Evolutionary conservation across 2,797 vertebrate species (phyloP).

Genomic region (Poecilia picta): DNA sequence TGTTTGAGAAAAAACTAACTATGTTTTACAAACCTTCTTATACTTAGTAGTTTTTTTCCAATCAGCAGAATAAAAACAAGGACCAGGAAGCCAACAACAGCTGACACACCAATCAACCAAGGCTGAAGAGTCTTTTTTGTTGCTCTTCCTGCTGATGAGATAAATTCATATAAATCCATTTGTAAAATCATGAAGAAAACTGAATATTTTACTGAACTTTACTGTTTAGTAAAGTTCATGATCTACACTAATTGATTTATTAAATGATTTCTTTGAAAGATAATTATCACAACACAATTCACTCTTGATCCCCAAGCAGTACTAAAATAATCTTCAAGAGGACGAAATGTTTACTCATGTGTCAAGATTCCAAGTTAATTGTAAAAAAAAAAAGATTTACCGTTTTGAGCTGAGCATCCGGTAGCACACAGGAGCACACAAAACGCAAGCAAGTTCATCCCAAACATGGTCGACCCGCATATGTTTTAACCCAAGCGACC

Average conservation of each 20-base stretch:
- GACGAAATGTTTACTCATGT: not conserved
- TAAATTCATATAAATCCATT: not conserved
- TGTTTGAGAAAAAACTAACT: not conserved
- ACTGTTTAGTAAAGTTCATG: not conserved
- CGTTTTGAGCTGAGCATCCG: constrained; percentile 46
- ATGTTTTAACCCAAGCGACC: not conserved
- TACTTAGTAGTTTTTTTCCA: constrained; percentile 74
- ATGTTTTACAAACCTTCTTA: constrained; percentile 73
- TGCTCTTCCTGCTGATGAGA: not conserved
- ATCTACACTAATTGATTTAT: not conserved
- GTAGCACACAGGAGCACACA: constrained; percentile 40
- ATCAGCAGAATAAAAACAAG: constrained; percentile 82
- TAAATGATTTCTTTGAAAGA: not conserved
- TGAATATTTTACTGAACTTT: not conserved
- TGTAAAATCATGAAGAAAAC: not conserved
- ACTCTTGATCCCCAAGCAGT: not conserved
- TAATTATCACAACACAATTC: not conserved
- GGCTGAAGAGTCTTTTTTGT: constrained; percentile 76
- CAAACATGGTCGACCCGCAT: constrained; percentile 4
- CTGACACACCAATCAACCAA: constrained; percentile 85
- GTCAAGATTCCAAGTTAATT: not conserved
- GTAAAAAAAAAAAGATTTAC: constrained; percentile 25
- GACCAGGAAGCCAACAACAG: constrained; percentile 86
- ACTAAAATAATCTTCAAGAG: not conserved
- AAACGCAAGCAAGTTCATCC: constrained; percentile 39